Base-by-base conservation (phyloP, 1,140 invertebrate genomes). In the Epicauta chinensis region DNA sequence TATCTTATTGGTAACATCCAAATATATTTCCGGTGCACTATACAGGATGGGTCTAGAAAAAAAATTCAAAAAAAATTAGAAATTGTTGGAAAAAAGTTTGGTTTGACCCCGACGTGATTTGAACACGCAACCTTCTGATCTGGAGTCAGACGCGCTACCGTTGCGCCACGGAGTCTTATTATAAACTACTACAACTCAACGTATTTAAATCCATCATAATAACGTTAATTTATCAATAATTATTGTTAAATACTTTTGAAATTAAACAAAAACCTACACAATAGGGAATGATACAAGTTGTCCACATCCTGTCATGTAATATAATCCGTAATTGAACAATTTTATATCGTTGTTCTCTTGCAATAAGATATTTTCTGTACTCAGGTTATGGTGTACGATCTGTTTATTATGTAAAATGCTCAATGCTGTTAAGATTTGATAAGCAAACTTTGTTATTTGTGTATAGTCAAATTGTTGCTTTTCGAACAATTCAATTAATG, bases 61-160 rank as follows among this genome's bases (percentile, higher is more conserved):
- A 52, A 47, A 17, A n/a, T n/a, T n/a, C n/a, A 0, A 16, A 35
- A 38, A 37, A 37, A 23, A 23, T 37, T 36, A 38, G 23, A 37
- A 23, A 23, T 37, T 36, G 17, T 34, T 34, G 32, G 12, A 34
- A 34, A 34, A 34, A 34, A 34, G 3, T n/a, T 30, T 3, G 12
- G 5, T 37, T 44, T 60, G 87, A 91, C 87, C 87, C 84, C 86
- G 87, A 91, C 87, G 88, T 91, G 88, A 91, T 89, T 91, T 84
- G 89, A 93, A 91, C 88, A 91, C 89, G 87, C 88, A 92, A 89
- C 89, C 88, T 92, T 92, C 87, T 89, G 89, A 91, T 91, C 89
- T 91, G 89, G 89, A 91, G 87, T 91, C 89, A 89, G 87, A 91
- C 88, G 89, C 87, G 87, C 89, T 91, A 91, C 89, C 88, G 84